Evolutionary conservation across 1,140 invertebrate species (phyloP).

Genomic region (Drosophila ercepeae): DNA sequence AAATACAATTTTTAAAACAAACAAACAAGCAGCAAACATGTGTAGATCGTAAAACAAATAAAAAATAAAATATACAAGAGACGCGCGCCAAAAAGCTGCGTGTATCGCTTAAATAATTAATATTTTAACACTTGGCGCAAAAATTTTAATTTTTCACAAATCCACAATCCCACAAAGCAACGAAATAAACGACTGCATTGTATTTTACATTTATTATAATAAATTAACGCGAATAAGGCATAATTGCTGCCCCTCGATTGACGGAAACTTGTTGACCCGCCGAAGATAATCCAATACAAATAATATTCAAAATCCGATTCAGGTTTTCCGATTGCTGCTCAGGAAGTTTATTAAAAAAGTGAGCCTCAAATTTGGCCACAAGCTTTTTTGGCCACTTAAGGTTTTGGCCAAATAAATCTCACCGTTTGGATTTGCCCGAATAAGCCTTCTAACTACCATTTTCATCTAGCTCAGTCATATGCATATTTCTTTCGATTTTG

Average conservation of each 20-base stretch:
- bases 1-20: constrained; percentile 70
- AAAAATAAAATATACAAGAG: constrained; percentile 78
- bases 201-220: constrained; percentile 82
- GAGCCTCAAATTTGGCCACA: neutral
- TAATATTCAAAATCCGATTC: neutral
- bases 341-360: neutral
- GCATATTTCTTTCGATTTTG: constrained; percentile 50
- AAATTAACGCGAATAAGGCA: constrained; percentile 75
- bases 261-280: constrained; percentile 52
- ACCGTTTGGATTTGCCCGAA: too few relatives aligned
- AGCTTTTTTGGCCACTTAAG: neutral
- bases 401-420: neutral
- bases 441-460: constrained; percentile 34
- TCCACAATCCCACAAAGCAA: too few relatives aligned
- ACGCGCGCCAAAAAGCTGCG: constrained; percentile 72
- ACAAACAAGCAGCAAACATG: constrained; percentile 75
- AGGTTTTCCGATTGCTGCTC: neutral
- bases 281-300: constrained; percentile 16
- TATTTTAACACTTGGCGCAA: constrained; percentile 74
- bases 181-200: constrained; percentile 45
- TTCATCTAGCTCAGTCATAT: constrained; percentile 48
- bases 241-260: constrained; percentile 63
- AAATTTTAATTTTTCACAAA: constrained; percentile 63
- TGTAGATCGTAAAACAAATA: constrained; percentile 56
- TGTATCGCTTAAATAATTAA: constrained; percentile 83